Evolutionary conservation across 2,797 vertebrate species (phyloP), one percentile per base, ranked within the genome.

Genomic region (Capromys pilorides): DNA sequence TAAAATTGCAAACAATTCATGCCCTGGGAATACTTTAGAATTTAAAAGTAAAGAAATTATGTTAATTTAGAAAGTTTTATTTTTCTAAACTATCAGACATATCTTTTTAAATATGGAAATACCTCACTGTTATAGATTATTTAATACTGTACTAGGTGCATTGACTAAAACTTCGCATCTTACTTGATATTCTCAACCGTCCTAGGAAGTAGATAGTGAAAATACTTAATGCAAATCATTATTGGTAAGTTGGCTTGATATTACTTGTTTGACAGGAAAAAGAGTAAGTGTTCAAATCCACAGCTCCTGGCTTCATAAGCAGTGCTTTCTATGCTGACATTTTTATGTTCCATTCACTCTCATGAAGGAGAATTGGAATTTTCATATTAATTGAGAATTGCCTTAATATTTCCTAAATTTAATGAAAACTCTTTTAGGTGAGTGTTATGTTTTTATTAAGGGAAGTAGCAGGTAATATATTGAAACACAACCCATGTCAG

Each of bases 21-120:
- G 28, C 67, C 36, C 64, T 49, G 45, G 59, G 61, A 89, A 81
- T 7, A 26, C 51, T 61, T 86, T 75, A 28, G 8, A 84, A 54
- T 94, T 95, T 33, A 57, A 91, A 95, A 88, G 80, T 83, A 94
- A 93, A 83, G 13, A 85, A 83, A 85, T 86, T 64, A 33, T 21
- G 59, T 79, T 84, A 41, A 79, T 83, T 91, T 94, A 86, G 59
- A 96, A 86, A 94, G 28, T 51, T 71, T 86, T 73, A 51, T 2
- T 90, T 96, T 94, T 41, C 64, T 80, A 82, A 91, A 83, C 57
- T 36, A 0, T 12, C 59, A 92, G 31, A 66, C 51, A 91, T 36
- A 73, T 71, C 62, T 41, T 89, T 91, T 95, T 62, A 75, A 94
- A 94, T 24, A 79, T 61, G 93, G 96, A 21, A 79, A 45, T 71